These are phyloP conservation scores for Ectobius pallidus DNA, from an alignment of 2,888 invertebrate species.

Conservation along the genomic window DNA sequence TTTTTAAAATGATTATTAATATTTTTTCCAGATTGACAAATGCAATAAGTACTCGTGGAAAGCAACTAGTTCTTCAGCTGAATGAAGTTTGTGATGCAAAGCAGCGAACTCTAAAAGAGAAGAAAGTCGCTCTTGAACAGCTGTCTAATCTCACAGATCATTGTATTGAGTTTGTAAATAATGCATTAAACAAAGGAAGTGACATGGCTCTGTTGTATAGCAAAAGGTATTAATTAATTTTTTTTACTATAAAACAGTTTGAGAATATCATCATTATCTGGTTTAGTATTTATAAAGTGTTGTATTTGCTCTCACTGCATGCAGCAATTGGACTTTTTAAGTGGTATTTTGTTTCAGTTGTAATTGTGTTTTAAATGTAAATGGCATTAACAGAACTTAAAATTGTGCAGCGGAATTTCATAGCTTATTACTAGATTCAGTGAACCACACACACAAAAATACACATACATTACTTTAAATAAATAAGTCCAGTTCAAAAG, in stretches of 20 bases:
- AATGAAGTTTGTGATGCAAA: conserved; percentile 71
- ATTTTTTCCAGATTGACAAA: conserved; percentile 69
- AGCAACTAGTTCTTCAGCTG: conserved; percentile 79
- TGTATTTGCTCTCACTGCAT: too few relatives aligned
- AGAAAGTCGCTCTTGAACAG: conserved; percentile 81
- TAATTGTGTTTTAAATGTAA: too few relatives aligned
- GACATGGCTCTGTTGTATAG: conserved; percentile 84
- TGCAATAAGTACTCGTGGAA: conserved; percentile 81
- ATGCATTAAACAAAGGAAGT: conserved; percentile 78
- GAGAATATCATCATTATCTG: neutral
- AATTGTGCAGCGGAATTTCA: too few relatives aligned
- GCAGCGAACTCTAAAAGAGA: conserved; percentile 80
- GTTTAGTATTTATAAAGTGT: neutral
- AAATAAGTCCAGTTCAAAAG: too few relatives aligned
- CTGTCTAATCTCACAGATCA: conserved; percentile 86
- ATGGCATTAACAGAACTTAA: too few relatives aligned
- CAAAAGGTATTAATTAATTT: conserved; percentile 70
- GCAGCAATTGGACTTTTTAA: too few relatives aligned
- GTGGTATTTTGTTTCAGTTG: too few relatives aligned
- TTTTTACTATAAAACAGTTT: neutral
- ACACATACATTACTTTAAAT: too few relatives aligned
- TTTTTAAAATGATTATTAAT: neutral
- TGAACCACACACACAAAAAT: too few relatives aligned
- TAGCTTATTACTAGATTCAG: too few relatives aligned
- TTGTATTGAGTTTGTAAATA: conserved; percentile 83